A percentile compares a stretch with the other conserved stretches of the same genome.
phyloP scores from a whole-genome alignment of 1,140 invertebrate genomes.

The Idris sp. region DNA sequence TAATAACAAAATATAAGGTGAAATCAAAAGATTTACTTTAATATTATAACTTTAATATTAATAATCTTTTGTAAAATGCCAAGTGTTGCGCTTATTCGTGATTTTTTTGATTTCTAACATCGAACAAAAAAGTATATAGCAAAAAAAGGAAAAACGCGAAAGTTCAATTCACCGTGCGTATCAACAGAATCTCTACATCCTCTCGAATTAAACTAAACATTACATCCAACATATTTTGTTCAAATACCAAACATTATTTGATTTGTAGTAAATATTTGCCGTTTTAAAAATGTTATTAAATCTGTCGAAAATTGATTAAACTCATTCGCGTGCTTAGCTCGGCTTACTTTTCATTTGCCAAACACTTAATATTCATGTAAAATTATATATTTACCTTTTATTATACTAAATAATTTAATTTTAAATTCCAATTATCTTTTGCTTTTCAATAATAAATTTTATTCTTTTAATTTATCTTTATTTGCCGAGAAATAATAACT shows the following conservation, averaged over 20 bases:
- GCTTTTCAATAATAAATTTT: no score
- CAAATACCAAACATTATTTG: constrained; percentile 17
- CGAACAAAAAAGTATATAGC: no score
- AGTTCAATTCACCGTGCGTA: constrained; percentile 4
- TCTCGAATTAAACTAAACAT: constrained; percentile 11
- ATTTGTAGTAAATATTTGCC: constrained; percentile 24
- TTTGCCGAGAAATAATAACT: no score
- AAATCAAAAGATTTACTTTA: no score
- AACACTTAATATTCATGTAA: neutral
- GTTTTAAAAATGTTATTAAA: constrained; percentile 14
- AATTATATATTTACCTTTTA: no score
- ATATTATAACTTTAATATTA: no score
- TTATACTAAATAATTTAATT: neutral
- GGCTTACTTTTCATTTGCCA: neutral
- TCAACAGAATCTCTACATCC: neutral
- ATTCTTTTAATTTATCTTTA: no score
- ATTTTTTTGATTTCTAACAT: no score
- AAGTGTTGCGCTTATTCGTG: no score
- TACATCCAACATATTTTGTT: constrained; percentile 17
- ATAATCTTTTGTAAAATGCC: no score
- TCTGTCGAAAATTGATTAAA: constrained; percentile 11
- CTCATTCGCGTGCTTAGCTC: neutral
- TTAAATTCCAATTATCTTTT: neutral
- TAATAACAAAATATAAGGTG: no score
- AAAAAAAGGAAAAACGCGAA: neutral